Evolutionary conservation across 2,797 vertebrate species (phyloP).

Genomic region (Gallinago stenura): DNA sequence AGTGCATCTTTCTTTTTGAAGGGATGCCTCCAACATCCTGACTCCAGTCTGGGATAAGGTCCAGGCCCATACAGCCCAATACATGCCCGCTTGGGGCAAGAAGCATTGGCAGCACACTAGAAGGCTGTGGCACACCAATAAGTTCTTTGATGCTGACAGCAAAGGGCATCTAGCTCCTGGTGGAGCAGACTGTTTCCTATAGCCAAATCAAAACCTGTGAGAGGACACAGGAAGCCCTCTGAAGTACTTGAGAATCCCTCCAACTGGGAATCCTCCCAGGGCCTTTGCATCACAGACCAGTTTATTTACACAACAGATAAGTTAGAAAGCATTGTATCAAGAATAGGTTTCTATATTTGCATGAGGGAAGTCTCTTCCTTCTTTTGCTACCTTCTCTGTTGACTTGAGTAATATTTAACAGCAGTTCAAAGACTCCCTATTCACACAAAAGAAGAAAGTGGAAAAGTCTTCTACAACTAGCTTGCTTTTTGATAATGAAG

Average conservation of each 20-base stretch:
- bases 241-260: neutral
- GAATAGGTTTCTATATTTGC: neutral
- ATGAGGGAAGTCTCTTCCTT: neutral
- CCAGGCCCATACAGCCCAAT: neutral
- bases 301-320: constrained; percentile 30
- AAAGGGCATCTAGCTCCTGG: neutral
- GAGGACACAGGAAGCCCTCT: neutral
- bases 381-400: neutral
- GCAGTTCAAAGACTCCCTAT: neutral
- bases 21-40: neutral
- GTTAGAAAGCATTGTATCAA: neutral
- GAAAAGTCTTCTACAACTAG: neutral
- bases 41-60: neutral
- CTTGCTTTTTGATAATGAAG: constrained; percentile 8
- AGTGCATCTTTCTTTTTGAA: neutral
- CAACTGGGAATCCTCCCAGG: neutral
- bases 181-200: neutral
- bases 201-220: neutral
- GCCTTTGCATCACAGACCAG: neutral
- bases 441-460: neutral
- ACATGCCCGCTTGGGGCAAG: neutral
- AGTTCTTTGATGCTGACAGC: neutral
- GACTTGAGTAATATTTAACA: neutral
- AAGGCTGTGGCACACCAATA: neutral
- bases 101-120: neutral